These are phyloP conservation scores for Cerceris rybyensis DNA, from an alignment of 2,888 invertebrate genomes.

Conservation along the genomic window DNA sequence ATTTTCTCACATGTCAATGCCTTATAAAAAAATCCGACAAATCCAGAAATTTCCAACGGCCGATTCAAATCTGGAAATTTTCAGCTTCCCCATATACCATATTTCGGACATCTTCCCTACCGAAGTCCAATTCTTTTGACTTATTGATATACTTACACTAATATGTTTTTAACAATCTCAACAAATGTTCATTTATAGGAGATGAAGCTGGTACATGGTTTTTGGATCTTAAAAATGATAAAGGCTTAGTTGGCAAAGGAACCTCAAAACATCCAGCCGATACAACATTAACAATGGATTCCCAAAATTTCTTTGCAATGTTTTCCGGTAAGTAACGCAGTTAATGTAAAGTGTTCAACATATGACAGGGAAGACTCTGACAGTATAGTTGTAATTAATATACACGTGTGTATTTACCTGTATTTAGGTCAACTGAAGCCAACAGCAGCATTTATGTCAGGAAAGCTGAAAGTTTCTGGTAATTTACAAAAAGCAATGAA, in stretches of 20 bases:
- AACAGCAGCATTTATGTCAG: slow-evolving; percentile 96
- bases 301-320: slow-evolving; percentile 90
- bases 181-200: slow-evolving; percentile 80
- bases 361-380: no score
- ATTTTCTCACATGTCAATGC: no score
- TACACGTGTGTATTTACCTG: slow-evolving; percentile 21
- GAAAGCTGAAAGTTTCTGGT: slow-evolving; percentile 96
- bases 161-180: slow-evolving; percentile 9
- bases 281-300: slow-evolving; percentile 92
- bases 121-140: no score
- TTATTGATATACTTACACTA: no score
- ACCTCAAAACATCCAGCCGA: slow-evolving; percentile 87
- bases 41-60: no score
- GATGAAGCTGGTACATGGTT: slow-evolving; percentile 90
- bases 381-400: no score
- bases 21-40: no score
- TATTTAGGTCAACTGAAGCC: slow-evolving; percentile 92
- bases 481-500: slow-evolving; percentile 97
- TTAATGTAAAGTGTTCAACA: slow-evolving; percentile 5
- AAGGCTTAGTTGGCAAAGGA: slow-evolving; percentile 91
- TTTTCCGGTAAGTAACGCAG: slow-evolving; percentile 85
- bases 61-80: no score
- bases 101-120: no score
- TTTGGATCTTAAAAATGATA: slow-evolving; percentile 94
- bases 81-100: no score